phyloP scores from a whole-genome alignment of 1,140 invertebrate genomes.

The Drosophila pandora region DNA sequence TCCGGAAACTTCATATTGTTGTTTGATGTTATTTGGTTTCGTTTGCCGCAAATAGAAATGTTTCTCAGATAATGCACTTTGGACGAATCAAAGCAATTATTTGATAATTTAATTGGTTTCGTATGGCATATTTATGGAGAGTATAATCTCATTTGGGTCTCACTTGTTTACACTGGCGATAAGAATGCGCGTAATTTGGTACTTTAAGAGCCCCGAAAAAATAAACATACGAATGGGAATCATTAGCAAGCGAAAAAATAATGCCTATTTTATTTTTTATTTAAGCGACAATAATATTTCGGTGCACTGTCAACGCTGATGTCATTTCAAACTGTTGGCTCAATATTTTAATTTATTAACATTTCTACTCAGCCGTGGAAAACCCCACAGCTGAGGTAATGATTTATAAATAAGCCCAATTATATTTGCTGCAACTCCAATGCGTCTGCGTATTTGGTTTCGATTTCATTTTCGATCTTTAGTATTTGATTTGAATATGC shows the following conservation, averaged over 20 bases:
- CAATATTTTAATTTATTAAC: constrained; percentile 46
- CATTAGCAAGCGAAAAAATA: constrained; percentile 11
- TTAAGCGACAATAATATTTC: constrained; percentile 35
- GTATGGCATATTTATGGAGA: constrained; percentile 57
- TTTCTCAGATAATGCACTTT: constrained; percentile 64
- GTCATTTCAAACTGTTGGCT: constrained; percentile 62
- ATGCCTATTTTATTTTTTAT: constrained; percentile 6
- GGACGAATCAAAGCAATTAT: constrained; percentile 64
- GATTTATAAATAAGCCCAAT: constrained; percentile 66
- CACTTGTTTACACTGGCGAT: constrained; percentile 40
- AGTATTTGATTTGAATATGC: constrained; percentile 43
- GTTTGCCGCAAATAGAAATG: constrained; percentile 54
- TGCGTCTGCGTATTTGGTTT: constrained; percentile 31
- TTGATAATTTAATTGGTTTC: constrained; percentile 64
- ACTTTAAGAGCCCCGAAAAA: constrained; percentile 40
- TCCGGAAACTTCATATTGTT: constrained; percentile 80
- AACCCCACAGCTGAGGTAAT: constrained; percentile 59
- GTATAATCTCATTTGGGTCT: constrained; percentile 27
- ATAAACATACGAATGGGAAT: constrained; percentile 22
- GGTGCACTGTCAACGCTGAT: constrained; percentile 42
- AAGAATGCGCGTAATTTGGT: constrained; percentile 62
- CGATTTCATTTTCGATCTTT: constrained; percentile 40
- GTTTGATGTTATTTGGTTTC: constrained; percentile 34
- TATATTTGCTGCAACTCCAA: constrained; percentile 50
- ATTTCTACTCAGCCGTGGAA: constrained; percentile 21